These are phyloP conservation scores for Uromys caudimaculatus DNA, from an alignment of 2,797 vertebrate species.

Conservation along the genomic window DNA sequence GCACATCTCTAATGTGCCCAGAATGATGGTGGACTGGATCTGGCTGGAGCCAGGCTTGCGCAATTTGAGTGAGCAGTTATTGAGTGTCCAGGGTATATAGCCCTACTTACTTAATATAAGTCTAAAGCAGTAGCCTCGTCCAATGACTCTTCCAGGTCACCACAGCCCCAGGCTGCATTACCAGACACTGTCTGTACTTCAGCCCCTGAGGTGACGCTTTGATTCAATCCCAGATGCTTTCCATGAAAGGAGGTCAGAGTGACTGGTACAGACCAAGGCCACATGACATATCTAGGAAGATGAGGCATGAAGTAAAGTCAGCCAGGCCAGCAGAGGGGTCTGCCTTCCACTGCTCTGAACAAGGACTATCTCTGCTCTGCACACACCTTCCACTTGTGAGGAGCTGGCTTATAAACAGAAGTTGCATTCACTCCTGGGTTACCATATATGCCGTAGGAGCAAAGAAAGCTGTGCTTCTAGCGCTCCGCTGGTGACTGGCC, in stretches of 20 bases:
- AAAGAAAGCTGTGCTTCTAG: neutral
- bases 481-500: accelerated
- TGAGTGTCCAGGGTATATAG: accelerated
- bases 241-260: neutral
- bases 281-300: accelerated
- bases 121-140: accelerated
- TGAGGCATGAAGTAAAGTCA: accelerated
- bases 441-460: accelerated
- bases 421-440: accelerated
- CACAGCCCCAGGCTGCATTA: accelerated
- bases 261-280: accelerated
- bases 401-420: neutral
- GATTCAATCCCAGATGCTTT: neutral
- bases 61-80: accelerated
- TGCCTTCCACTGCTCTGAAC: neutral
- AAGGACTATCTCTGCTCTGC: neutral
- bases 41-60: neutral
- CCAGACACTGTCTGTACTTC: accelerated
- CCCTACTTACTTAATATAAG: neutral
- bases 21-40: neutral
- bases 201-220: accelerated
- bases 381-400: accelerated
- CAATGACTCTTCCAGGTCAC: too few relatives aligned
- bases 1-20: accelerated
- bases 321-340: accelerated